These are phyloP conservation scores for Clarias magur DNA, from an alignment of 2,113 vertebrate species.

Conservation along the genomic window DNA sequence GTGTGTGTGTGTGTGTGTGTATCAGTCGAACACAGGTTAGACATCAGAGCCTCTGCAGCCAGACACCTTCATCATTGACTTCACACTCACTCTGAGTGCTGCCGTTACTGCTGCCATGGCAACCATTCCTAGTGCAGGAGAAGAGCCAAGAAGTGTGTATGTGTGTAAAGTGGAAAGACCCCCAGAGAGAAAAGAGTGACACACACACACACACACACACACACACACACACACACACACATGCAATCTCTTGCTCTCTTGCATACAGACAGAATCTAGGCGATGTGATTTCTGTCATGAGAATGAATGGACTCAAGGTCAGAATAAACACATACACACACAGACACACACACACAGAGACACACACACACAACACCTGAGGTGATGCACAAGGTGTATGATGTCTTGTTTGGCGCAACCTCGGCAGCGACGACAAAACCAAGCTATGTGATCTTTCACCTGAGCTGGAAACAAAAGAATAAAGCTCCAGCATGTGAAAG, in stretches of 20 bases:
- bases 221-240: constrained; percentile 12
- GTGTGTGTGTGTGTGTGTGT: not conserved
- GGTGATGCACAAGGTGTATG: constrained; percentile 27
- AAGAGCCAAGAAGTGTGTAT: constrained; percentile 35
- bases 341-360: constrained; percentile 32
- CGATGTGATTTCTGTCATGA: constrained; percentile 64
- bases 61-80: constrained; percentile 68
- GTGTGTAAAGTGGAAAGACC: constrained; percentile 47
- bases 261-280: constrained; percentile 53
- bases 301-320: constrained; percentile 64
- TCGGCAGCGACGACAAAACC: constrained; percentile 30
- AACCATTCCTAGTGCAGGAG: constrained; percentile 61
- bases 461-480: constrained; percentile 44
- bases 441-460: constrained; percentile 29
- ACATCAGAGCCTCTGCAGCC: constrained; percentile 48
- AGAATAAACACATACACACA: constrained; percentile 40
- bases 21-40: constrained; percentile 45
- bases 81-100: constrained; percentile 70
- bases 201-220: constrained; percentile 2
- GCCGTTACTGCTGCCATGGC: constrained; percentile 77
- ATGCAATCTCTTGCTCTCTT: constrained; percentile 24
- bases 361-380: constrained; percentile 8
- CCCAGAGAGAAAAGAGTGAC: constrained; percentile 36
- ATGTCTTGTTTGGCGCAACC: constrained; percentile 39
- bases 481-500: constrained; percentile 13